phyloP scores from a whole-genome alignment of 64 coral and sea anemone species.

The Montipora cactus region DNA sequence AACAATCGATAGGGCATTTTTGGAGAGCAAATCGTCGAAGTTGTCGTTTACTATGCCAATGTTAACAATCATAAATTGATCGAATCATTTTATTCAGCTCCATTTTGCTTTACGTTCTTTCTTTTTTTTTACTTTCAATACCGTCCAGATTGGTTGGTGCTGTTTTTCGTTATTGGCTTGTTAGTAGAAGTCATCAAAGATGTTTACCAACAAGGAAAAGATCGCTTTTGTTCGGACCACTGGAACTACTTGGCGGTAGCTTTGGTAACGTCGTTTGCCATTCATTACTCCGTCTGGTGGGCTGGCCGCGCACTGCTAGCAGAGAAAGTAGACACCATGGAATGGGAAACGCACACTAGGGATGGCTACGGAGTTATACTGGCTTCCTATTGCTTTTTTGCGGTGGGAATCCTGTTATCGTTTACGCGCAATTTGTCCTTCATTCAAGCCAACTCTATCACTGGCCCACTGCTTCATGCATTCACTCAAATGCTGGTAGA shows the following conservation, averaged over 20 bases:
- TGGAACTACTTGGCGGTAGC: constrained; percentile 34
- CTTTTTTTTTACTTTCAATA: not conserved
- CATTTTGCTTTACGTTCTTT: not conserved
- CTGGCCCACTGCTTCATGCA: constrained; percentile 35
- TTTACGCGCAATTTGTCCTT: constrained; percentile 16
- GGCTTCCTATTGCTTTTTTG: constrained; percentile 18
- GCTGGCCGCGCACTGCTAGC: not conserved
- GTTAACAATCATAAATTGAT: no score
- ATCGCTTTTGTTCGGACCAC: constrained; percentile 10
- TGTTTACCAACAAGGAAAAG: constrained; percentile 10
- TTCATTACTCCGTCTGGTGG: constrained; percentile 38
- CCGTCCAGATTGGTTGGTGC: constrained; percentile 6
- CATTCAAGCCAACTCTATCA: constrained; percentile 24
- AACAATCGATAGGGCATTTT: no score
- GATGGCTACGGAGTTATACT: not conserved
- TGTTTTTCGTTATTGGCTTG: not conserved
- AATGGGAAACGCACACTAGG: not conserved
- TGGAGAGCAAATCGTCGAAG: no score
- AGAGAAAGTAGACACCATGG: not conserved
- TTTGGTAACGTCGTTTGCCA: not conserved
- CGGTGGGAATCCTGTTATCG: constrained; percentile 9
- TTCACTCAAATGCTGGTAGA: constrained; percentile 27
- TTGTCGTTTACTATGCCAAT: no score
- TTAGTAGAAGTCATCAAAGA: constrained; percentile 27
- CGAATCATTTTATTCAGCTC: not conserved